Evolutionary conservation across 2,888 invertebrate species (phyloP), one percentile per base, ranked within the genome.

Genomic region (Diabrotica balteata): DNA sequence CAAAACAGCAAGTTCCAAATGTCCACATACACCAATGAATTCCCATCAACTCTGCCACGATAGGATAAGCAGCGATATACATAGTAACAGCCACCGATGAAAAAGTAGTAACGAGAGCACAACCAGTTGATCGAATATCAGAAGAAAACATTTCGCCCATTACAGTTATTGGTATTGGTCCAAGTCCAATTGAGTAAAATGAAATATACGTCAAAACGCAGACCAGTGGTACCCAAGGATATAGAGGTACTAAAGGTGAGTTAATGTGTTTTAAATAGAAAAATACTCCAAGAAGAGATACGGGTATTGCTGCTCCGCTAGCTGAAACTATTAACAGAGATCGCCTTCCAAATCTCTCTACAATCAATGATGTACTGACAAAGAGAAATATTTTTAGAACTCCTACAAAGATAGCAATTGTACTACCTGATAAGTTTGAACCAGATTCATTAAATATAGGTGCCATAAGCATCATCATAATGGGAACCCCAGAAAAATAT

Each of bases 381-480:
- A 53, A 22, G 32, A 10, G 43, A 0, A n/a, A n/a, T 43, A 50
- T 9, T 58, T 64, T 58, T 5, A 59, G 10, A 4, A 61, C n/a
- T 9, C 61, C 67, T 1, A 69, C 53, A 32, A 57, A 46, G 7
- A 69, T 52, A 47, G 69, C 59, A 11, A 67, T 52, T 3, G 51
- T 51, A 17, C 67, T 63, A 7, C 69, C 69, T 7, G 67, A 63
- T 47, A 69, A 22, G 9, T 7, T 44, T 4, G 62, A 59, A 8
- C 53, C 44, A 9, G 67, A 60, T 43, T 58, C 54, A 11, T 66
- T 50, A 44, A 66, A 69, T 17, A 69, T 58, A 10, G 69, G 59
- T 5, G 63, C 69, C 17, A 59, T 11, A 6, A 69, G 57, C n/a
- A 67, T 7, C 66, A 69, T 60, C 4, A 69, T n/a, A 9, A 50